Percentiles rank a stretch among this genome's conserved stretches.
Evolutionary conservation across 2,888 invertebrate species (phyloP).

Genomic region (Scaptomyza caliginosa): DNA sequence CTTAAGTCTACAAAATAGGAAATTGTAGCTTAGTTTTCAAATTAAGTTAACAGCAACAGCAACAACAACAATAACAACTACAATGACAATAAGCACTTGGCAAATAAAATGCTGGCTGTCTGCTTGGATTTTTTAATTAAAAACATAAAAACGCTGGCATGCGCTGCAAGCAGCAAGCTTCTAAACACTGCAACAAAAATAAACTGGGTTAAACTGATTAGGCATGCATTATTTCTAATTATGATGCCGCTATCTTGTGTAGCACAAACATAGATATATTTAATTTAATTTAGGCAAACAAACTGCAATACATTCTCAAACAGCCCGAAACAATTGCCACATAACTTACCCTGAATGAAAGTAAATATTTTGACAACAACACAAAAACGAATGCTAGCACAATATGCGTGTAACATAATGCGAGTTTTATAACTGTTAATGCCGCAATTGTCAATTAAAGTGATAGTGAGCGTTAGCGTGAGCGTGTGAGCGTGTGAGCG

Average conservation of each 20-base stretch:
- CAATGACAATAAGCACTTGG: neutral
- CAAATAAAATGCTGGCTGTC: neutral
- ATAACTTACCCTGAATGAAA: constrained; percentile 21
- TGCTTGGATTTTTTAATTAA: constrained; percentile 18
- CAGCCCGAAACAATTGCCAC: neutral
- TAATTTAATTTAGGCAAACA: constrained; percentile 61
- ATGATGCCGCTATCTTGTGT: constrained; percentile 6
- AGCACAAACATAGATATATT: constrained; percentile 15
- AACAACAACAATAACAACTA: neutral
- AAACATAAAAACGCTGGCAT: constrained; percentile 4
- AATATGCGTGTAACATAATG: constrained; percentile 38
- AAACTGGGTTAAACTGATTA: constrained; percentile 70
- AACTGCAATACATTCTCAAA: constrained; percentile 15
- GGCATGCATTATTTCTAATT: constrained; percentile 37
- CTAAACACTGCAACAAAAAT: constrained; percentile 26
- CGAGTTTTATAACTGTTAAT: constrained; percentile 5
- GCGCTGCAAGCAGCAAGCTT: constrained; percentile 2
- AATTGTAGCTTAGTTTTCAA: neutral
- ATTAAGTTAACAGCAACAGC: neutral
- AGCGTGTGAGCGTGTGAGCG: neutral
- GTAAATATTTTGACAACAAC: constrained; percentile 61
- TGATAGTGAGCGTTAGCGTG: constrained; percentile 2
- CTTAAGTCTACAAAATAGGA: neutral
- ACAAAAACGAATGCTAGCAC: constrained; percentile 29
- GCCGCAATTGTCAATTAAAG: constrained; percentile 41